Evolutionary conservation across 1,140 invertebrate genomes (phyloP).

Genomic region (Tenebrio molitor): DNA sequence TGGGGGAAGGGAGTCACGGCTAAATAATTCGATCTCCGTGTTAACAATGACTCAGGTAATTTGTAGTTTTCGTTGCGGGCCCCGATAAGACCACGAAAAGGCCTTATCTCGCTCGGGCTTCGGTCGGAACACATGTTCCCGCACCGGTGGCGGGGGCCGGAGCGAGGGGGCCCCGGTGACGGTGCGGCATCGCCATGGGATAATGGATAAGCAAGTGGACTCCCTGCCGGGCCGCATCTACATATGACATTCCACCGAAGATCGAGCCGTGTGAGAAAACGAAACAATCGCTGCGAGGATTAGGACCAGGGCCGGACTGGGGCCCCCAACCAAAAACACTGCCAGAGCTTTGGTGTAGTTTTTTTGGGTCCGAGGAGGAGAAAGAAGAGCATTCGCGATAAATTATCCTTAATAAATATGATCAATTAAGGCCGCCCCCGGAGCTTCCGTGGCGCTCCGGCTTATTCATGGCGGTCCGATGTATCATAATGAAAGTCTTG

Average conservation of each 20-base stretch:
- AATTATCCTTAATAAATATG: constrained; percentile 35
- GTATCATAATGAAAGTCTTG: constrained; percentile 29
- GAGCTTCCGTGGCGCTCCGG: constrained; percentile 34
- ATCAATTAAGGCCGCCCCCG: constrained; percentile 37
- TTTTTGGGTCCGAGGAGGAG: background rate
- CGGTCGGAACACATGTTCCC: constrained; percentile 35
- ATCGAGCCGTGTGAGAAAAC: constrained; percentile 44
- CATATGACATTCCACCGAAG: constrained; percentile 44
- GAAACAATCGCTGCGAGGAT: constrained; percentile 40
- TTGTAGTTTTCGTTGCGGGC: constrained; percentile 35
- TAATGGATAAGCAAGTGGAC: constrained; percentile 45
- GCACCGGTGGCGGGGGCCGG: constrained; percentile 19
- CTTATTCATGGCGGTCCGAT: constrained; percentile 20
- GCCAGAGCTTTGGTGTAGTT: background rate
- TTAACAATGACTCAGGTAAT: constrained; percentile 39
- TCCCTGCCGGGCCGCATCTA: constrained; percentile 43
- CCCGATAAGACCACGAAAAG: constrained; percentile 36
- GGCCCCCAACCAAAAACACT: background rate
- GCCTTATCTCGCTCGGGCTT: constrained; percentile 27
- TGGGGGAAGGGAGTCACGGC: constrained; percentile 1
- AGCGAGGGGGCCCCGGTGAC: constrained; percentile 30
- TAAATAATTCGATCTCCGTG: constrained; percentile 36
- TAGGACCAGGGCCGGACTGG: background rate
- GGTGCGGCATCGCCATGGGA: constrained; percentile 45
- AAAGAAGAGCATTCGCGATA: constrained; percentile 16